A percentile compares a stretch with the other conserved stretches of the same genome.
These are phyloP conservation scores for Diaperis boleti DNA, from an alignment of 2,888 invertebrate species.

Conservation along the genomic window DNA sequence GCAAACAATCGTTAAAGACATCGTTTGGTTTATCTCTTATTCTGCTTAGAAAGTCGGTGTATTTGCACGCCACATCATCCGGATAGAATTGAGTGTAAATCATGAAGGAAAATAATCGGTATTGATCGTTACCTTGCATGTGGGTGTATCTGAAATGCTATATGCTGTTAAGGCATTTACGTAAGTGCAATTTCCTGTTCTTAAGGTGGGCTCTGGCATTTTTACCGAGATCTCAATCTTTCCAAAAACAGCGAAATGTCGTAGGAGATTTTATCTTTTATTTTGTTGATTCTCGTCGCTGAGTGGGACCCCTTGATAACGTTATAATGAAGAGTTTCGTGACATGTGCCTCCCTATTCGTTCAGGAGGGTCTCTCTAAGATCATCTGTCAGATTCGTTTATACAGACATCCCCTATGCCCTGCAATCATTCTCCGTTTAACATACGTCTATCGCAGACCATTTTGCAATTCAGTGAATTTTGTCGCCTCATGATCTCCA, in stretches of 20 bases:
- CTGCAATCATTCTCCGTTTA: constrained; percentile 19
- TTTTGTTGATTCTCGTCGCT: too few species aligned
- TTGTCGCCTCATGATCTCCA: too few species aligned
- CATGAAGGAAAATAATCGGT: background rate
- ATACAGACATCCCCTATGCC: background rate
- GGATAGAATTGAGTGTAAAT: constrained; percentile 2
- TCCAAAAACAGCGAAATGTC: background rate
- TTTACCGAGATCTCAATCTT: background rate
- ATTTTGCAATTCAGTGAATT: too few species aligned
- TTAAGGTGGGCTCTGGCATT: too few species aligned
- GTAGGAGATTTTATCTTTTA: too few species aligned
- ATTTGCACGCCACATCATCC: constrained; percentile 4
- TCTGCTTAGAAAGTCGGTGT: constrained; percentile 5
- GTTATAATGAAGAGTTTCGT: constrained; percentile 1
- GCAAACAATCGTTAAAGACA: background rate
- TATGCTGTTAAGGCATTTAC: background rate
- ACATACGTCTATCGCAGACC: too few species aligned
- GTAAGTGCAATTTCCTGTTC: background rate
- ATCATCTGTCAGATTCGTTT: constrained; percentile 8
- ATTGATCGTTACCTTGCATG: background rate
- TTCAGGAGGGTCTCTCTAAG: background rate
- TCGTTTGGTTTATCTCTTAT: background rate
- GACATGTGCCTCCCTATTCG: constrained; percentile 8
- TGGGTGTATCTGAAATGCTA: background rate
- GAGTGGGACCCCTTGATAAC: too few species aligned